Evolutionary conservation across 1,140 invertebrate genomes (phyloP), one percentile per base, ranked within the genome.

Genomic region (Sinella curviseta): DNA sequence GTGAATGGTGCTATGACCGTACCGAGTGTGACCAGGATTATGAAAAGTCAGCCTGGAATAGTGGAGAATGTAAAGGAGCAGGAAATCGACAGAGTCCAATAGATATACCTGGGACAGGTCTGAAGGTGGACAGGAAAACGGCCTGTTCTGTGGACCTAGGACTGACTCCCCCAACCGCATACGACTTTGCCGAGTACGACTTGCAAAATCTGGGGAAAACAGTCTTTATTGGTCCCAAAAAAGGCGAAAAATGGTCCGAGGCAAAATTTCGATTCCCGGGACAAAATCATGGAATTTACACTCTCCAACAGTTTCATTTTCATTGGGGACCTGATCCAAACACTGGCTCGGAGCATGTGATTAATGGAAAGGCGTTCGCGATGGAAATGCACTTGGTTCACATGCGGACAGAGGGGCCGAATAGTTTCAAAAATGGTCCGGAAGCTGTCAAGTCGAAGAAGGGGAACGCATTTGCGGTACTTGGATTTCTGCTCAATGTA

Each of bases 21-120:
- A 48, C 8, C 39, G 8, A 48, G 8, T 48, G 34, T n/a, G 20
- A 67, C 28, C 14, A 26, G n/a, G 83, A 77, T 74, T 80, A 78
- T 70, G 39, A 48, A 48, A 48, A 20, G 8, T 48, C 39, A 12
- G 39, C 39, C 39, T 48, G 39, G 39, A 48, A 48, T 20, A 48
- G 20, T 12, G 39, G 39, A 8, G 39, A 48, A 20, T 48, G 39
- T 48, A 48, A 12, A 48, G n/a, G n/a, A n/a, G n/a, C n/a, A n/a
- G 20, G 20, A 48, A 48, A 48, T 8, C 39, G 39, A 8, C 39
- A 48, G 20, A 48, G 39, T 48, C 8, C 8, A 48, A 48, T 48
- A 48, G 39, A 48, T 48, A 48, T 48, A 8, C 8, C 20, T 8
- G 39, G 39, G 8, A 8, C 39, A 48, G 20, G 39, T 48, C 39